A percentile compares a stretch with the other conserved stretches of the same genome.
These are phyloP conservation scores for Zoanthus sociatus DNA, from an alignment of 92 coral and sea anemone genomes.

Conservation along the genomic window DNA sequence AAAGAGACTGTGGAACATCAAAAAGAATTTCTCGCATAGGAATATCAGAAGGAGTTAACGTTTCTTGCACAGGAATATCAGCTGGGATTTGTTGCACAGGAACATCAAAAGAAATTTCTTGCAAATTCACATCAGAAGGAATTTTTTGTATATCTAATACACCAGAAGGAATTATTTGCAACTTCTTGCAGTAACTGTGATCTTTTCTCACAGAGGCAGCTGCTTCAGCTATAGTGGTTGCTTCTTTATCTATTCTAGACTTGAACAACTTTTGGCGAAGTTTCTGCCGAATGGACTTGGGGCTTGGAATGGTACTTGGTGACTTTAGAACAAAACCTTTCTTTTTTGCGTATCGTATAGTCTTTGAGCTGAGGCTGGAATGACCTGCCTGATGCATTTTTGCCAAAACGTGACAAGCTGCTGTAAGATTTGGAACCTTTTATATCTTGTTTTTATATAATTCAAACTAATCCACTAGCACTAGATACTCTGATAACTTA, in stretches of 20 bases:
- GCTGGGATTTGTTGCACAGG: not conserved
- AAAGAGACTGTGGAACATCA: slow-evolving; percentile 18
- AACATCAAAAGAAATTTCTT: not conserved
- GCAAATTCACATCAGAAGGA: not conserved
- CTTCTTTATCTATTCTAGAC: slow-evolving; percentile 7
- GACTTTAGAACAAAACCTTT: slow-evolving; percentile 19
- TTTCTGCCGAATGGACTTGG: slow-evolving; percentile 19
- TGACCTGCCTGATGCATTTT: slow-evolving; percentile 19
- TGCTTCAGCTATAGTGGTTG: not conserved
- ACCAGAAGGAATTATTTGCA: not conserved
- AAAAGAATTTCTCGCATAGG: not conserved
- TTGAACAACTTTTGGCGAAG: slow-evolving; percentile 14
- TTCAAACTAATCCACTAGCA: not conserved
- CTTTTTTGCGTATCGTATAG: not conserved
- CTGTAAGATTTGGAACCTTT: slow-evolving; percentile 3
- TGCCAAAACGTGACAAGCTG: slow-evolving; percentile 27
- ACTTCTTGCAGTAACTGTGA: slow-evolving; percentile 15
- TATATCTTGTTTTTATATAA: not conserved
- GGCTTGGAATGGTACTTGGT: slow-evolving; percentile 17
- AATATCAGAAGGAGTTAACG: not conserved
- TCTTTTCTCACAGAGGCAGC: slow-evolving; percentile 9
- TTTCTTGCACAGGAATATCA: not conserved
- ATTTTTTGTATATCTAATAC: too few relatives aligned
- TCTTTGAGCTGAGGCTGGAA: not conserved
- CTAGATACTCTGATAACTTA: not conserved